These are phyloP conservation scores for Cydia amplana DNA, from an alignment of 1,140 invertebrate species.

Conservation along the genomic window DNA sequence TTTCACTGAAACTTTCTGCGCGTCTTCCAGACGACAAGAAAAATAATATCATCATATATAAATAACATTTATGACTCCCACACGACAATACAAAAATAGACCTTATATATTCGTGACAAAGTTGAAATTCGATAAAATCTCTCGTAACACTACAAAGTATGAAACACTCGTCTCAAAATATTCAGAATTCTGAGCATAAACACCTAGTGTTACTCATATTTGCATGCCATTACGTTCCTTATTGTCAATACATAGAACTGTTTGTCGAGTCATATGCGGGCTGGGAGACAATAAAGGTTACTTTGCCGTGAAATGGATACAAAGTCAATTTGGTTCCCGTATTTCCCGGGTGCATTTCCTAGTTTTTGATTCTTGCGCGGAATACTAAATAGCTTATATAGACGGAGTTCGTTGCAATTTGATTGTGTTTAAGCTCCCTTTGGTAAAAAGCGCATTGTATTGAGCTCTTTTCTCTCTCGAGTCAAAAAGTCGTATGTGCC, in stretches of 20 bases:
- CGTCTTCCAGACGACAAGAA: background rate
- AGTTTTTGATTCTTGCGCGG: conserved; percentile 6
- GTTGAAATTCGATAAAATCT: background rate
- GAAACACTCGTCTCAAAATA: conserved; percentile 14
- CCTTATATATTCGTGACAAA: background rate
- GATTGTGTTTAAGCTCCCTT: background rate
- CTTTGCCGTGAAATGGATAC: conserved; percentile 24
- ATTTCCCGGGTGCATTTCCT: conserved; percentile 17
- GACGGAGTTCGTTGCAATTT: background rate
- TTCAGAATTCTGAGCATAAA: conserved; percentile 26
- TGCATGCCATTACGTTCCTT: conserved; percentile 24
- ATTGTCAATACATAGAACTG: conserved; percentile 25
- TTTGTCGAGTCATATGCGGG: conserved; percentile 18
- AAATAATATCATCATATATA: conserved; percentile 5
- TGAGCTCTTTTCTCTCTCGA: background rate
- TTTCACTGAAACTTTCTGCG: background rate
- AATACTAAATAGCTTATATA: conserved; percentile 20
- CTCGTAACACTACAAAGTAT: conserved; percentile 2
- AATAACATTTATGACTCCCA: background rate
- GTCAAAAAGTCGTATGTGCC: background rate
- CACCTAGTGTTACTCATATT: conserved; percentile 25
- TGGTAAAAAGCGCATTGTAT: background rate
- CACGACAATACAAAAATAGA: background rate
- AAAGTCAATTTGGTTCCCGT: conserved; percentile 18
- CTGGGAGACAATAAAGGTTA: conserved; percentile 25